phyloP scores from a whole-genome alignment of 1,140 invertebrate genomes.

The Zaprionus nigranus region DNA sequence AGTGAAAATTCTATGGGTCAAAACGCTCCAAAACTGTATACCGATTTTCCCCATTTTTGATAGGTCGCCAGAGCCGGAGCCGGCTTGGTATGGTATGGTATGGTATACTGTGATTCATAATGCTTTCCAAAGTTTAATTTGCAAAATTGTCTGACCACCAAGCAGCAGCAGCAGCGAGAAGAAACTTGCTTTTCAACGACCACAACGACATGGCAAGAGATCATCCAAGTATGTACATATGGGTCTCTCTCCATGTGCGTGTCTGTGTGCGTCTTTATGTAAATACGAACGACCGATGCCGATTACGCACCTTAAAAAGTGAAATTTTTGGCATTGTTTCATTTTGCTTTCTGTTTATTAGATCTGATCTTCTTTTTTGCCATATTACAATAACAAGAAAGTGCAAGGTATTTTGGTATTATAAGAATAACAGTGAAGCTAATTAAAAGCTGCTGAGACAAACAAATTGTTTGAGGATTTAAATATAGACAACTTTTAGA shows the following conservation, averaged over 20 bases:
- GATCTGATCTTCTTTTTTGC: slow-evolving; percentile 30
- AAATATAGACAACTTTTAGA: not conserved
- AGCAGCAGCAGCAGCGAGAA: slow-evolving; percentile 5
- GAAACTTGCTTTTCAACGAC: slow-evolving; percentile 44
- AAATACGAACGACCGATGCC: slow-evolving; percentile 52
- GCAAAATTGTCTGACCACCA: slow-evolving; percentile 20
- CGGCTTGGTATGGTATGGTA: not conserved
- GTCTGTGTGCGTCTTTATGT: slow-evolving; percentile 32
- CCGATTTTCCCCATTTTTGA: slow-evolving; percentile 8
- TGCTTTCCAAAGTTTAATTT: slow-evolving; percentile 33
- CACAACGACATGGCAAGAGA: slow-evolving; percentile 31
- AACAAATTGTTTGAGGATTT: not conserved
- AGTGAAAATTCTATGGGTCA: slow-evolving; percentile 13
- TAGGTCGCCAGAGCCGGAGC: not conserved
- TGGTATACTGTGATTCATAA: slow-evolving; percentile 7
- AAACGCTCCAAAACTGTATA: slow-evolving; percentile 1
- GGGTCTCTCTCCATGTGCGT: slow-evolving; percentile 5
- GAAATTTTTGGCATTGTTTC: slow-evolving; percentile 72
- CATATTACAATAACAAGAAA: slow-evolving; percentile 3
- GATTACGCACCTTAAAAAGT: slow-evolving; percentile 83
- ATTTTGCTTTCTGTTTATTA: slow-evolving; percentile 55
- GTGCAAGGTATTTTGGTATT: not conserved
- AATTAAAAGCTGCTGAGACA: not conserved
- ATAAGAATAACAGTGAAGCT: slow-evolving; percentile 8
- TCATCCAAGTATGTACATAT: slow-evolving; percentile 33